Percentiles rank a stretch among this genome's conserved stretches.
Conservation (phyloP, 2,888 invertebrate genomes). For the Neria commutata region DNA sequence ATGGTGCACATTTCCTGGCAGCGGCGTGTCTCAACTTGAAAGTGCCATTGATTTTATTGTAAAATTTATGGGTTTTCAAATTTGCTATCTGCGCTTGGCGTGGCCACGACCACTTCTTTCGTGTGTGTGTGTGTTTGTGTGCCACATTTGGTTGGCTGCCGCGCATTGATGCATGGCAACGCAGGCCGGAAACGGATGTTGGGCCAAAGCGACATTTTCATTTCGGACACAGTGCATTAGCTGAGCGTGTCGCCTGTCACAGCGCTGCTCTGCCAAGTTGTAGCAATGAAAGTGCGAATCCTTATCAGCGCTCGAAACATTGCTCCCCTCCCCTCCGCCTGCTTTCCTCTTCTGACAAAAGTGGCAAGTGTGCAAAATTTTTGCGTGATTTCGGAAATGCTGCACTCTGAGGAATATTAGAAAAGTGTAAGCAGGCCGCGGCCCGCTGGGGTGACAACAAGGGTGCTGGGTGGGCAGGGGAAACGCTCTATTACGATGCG, state of each 20-base stretch:
- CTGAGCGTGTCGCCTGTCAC: background rate
- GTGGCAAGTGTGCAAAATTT: slow-evolving; percentile 51
- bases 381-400: slow-evolving; percentile 50
- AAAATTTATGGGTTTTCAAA: slow-evolving; percentile 53
- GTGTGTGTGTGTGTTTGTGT: background rate
- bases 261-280: slow-evolving; percentile 11
- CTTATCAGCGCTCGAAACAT: slow-evolving; percentile 38
- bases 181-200: slow-evolving; percentile 44
- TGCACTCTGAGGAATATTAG: background rate
- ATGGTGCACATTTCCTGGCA: slow-evolving; percentile 56
- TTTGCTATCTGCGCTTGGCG: slow-evolving; percentile 8
- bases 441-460: slow-evolving; percentile 1
- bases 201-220: slow-evolving; percentile 35
- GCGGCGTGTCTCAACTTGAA: slow-evolving; percentile 6
- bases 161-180: slow-evolving; percentile 1
- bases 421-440: background rate
- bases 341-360: slow-evolving; percentile 28
- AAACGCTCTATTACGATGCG: slow-evolving; percentile 2
- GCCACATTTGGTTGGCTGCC: slow-evolving; percentile 8
- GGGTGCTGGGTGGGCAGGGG: background rate
- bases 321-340: slow-evolving; percentile 31
- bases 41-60: slow-evolving; percentile 27
- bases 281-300: slow-evolving; percentile 36
- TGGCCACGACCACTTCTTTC: background rate
- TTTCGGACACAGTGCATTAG: background rate